A percentile compares a stretch with the other conserved stretches of the same genome.
Evolutionary conservation across 2,113 vertebrate species (phyloP).

Genomic region (mouse (Mus musculus)): DNA sequence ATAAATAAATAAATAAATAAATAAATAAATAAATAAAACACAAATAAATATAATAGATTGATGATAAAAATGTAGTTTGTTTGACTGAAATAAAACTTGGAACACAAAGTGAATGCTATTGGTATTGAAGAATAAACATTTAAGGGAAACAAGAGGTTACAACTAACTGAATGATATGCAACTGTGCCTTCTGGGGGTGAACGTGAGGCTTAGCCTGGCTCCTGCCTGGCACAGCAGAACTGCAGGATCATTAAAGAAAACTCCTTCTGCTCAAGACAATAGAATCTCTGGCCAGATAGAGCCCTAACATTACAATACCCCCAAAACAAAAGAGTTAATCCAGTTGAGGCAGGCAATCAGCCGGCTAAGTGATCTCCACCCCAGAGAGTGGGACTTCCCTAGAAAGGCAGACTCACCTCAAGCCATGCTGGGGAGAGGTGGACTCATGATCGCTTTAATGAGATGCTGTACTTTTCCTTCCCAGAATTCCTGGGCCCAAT

Average conservation of each 20-base stretch:
- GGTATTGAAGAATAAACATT: background rate
- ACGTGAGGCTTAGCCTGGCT: background rate
- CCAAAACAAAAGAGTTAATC: background rate
- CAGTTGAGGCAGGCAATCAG: background rate
- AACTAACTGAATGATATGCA: background rate
- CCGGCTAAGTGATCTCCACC: no score
- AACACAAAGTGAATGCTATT: background rate
- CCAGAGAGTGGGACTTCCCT: background rate
- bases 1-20: no score
- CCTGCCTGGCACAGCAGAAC: background rate
- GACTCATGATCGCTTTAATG: background rate
- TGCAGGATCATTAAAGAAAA: background rate
- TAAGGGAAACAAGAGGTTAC: background rate
- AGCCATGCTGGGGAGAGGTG: background rate
- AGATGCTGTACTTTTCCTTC: background rate
- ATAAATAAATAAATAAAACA: no score
- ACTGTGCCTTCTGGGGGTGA: background rate
- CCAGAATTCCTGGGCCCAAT: background rate
- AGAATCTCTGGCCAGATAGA: background rate
- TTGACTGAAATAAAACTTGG: constrained; percentile 32
- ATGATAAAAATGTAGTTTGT: background rate
- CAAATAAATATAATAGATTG: no score
- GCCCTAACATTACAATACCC: background rate
- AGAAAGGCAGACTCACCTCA: background rate
- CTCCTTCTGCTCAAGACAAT: background rate